Evolutionary conservation across 2,888 invertebrate genomes (phyloP), one percentile per base, ranked within the genome.

Genomic region (Herminia tarsipennalis): DNA sequence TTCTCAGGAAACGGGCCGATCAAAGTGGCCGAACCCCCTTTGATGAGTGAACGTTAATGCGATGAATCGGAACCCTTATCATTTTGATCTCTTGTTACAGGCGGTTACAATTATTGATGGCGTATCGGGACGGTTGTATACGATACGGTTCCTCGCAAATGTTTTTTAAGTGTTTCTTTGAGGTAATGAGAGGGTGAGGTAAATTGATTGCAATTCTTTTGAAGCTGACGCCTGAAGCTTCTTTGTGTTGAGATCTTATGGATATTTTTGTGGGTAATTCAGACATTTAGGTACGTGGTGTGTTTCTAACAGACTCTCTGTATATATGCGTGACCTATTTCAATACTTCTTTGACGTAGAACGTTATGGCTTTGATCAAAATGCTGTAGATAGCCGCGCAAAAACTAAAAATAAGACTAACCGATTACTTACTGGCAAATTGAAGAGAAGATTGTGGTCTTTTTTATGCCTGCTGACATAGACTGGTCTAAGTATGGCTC

Each of bases 1-100:
- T 81, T 84, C 81, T 73, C 78, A 79, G 83, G 82, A 84, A 81
- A 76, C 78, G 66, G 77, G 67, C 73, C 80, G 83, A 82, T 86
- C 86, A 86, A 87, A 87, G 87, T 66, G 64, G 58, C 30, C 55
- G 37, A 44, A 46, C 52, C 49, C 69, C 79, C 73, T 81, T 83
- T 80, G 82, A 80, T 78, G 78, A 66, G 61, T 46, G 73, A 73
- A 70, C 73, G 66, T 64, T 78, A 76, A 76, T 78, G 71, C 74
- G 70, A 73, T 74, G 66, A 76, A 75, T 60, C 63, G 45, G 53
- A 42, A 76, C 78, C 81, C 83, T 77, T 76, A 76, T 74, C 76
- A 76, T 77, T 81, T 77, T 80, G 78, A 79, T 77, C 78, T 77
- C 70, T 69, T 69, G 73, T 73, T 73, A 70, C 67, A 55, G 52